phyloP scores from a whole-genome alignment of 2,797 vertebrate genomes.

The Smutsia gigantea region DNA sequence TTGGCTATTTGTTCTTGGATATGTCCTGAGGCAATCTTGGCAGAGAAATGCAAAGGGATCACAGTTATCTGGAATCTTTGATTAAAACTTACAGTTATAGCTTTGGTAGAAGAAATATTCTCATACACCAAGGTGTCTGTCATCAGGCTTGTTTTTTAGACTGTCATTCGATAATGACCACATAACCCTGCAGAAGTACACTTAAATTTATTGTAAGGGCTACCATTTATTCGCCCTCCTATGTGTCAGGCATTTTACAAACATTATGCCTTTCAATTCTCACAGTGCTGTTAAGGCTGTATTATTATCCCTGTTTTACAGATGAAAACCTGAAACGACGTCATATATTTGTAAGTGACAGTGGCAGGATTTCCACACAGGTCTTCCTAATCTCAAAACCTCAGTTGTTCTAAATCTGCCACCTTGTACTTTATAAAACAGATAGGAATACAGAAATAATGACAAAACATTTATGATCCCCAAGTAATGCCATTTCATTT shows the following conservation, averaged over 20 bases:
- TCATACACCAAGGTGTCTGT: slow-evolving; percentile 59
- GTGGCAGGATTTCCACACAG: neutral
- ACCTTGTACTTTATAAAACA: neutral
- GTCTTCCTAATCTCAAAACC: neutral
- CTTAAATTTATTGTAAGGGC: slow-evolving; percentile 58
- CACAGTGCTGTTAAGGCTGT: neutral
- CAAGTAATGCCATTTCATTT: neutral
- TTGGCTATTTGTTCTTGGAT: slow-evolving; percentile 74
- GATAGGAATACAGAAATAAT: neutral
- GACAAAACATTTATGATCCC: neutral
- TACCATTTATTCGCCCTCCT: neutral
- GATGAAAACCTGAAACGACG: slow-evolving; percentile 1
- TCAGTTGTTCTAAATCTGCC: neutral
- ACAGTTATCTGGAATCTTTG: slow-evolving; percentile 70
- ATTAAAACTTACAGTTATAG: slow-evolving; percentile 76
- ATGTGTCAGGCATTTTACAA: neutral
- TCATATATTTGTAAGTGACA: neutral
- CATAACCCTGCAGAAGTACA: neutral
- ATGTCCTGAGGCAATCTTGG: slow-evolving; percentile 69
- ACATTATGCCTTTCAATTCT: slow-evolving; percentile 1
- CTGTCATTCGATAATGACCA: slow-evolving; percentile 49
- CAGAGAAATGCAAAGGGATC: slow-evolving; percentile 76
- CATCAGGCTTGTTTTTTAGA: neutral
- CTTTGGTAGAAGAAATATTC: slow-evolving; percentile 65
- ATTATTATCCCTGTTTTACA: slow-evolving; percentile 37